Evolutionary conservation across 2,113 vertebrate genomes (phyloP).

Genomic region (Tautogolabrus adspersus): DNA sequence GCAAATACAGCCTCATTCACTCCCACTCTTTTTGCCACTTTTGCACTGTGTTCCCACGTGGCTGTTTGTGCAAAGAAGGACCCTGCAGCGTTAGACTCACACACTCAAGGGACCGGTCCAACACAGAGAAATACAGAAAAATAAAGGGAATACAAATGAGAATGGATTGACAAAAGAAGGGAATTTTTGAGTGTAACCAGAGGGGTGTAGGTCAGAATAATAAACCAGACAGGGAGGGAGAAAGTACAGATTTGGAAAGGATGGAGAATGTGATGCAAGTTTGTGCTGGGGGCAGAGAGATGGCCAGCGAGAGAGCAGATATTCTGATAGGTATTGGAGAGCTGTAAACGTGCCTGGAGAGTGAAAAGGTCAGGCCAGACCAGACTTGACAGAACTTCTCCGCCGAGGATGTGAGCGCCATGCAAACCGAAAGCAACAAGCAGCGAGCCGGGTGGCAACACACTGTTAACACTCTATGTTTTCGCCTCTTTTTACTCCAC

Average conservation of each 20-base stretch:
- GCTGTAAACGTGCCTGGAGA: constrained; percentile 67
- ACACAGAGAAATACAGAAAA: constrained; percentile 17
- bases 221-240: constrained; percentile 15
- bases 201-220: constrained; percentile 39
- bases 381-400: constrained; percentile 68
- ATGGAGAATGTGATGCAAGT: constrained; percentile 42
- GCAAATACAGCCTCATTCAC: constrained; percentile 25
- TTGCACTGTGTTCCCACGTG: constrained; percentile 24
- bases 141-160: constrained; percentile 48
- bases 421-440: constrained; percentile 66
- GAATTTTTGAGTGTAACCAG: constrained; percentile 46
- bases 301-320: constrained; percentile 31
- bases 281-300: constrained; percentile 33
- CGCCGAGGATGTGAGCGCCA: constrained; percentile 73
- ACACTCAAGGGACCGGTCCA: constrained; percentile 25
- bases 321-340: constrained; percentile 69
- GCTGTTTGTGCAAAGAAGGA: constrained; percentile 12
- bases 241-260: constrained; percentile 16
- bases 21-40: constrained; percentile 5
- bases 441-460: constrained; percentile 50
- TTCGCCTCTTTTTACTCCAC: background rate
- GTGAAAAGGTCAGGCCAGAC: constrained; percentile 76
- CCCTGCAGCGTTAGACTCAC: constrained; percentile 21
- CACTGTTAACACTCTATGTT: constrained; percentile 41
- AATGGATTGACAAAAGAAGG: constrained; percentile 18